Evolutionary conservation across 2,113 vertebrate genomes (phyloP).

Genomic region (Caretta caretta): DNA sequence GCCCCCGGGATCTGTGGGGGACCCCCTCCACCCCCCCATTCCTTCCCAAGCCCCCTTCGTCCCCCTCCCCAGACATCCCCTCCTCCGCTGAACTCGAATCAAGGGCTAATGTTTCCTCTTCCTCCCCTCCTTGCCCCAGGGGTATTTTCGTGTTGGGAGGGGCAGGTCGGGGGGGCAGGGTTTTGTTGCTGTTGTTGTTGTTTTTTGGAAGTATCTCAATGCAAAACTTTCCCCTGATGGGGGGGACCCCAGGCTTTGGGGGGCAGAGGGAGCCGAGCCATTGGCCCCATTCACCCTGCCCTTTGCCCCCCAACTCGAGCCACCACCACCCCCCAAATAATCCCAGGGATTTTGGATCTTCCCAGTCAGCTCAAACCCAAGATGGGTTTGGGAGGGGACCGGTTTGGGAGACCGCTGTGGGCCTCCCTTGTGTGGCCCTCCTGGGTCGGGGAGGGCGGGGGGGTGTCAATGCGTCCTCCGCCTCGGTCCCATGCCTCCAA

Average conservation of each 20-base stretch:
- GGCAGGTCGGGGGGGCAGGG: not conserved
- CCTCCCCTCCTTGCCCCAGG: not conserved
- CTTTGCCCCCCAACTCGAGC: not conserved
- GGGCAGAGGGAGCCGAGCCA: not conserved
- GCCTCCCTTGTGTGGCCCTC: not conserved
- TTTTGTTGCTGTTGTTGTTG: not conserved
- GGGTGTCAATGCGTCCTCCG: not conserved
- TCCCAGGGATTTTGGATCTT: not conserved
- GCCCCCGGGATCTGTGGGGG: not conserved
- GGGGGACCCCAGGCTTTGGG: not conserved
- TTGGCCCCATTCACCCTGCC: not conserved
- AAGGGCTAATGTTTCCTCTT: slow-evolving; percentile 16
- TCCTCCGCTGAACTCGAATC: not conserved
- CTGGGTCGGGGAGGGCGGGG: not conserved
- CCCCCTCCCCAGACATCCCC: not conserved
- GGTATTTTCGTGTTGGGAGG: not conserved
- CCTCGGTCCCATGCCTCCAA: not conserved
- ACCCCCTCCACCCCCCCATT: not conserved
- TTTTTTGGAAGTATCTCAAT: not conserved
- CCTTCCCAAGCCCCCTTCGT: not conserved
- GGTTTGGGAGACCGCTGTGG: not conserved
- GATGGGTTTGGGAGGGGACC: not conserved
- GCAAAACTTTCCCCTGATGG: not conserved
- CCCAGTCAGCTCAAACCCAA: not conserved
- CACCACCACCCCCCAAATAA: not conserved